Conservation (phyloP, 2,888 invertebrate genomes). For the Oeneis ivallda region DNA sequence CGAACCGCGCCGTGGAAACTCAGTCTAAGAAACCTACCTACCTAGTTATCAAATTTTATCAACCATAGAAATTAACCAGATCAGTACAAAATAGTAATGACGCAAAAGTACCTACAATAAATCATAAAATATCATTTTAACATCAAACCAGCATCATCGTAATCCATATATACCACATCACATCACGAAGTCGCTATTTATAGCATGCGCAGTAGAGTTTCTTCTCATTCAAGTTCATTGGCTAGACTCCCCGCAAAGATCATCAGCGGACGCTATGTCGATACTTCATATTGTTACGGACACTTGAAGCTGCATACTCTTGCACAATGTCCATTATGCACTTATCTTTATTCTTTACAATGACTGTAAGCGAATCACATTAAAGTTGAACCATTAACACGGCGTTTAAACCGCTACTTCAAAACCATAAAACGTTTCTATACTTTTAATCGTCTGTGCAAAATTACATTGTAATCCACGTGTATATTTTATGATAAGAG, state of each 20-base stretch:
- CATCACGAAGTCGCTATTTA: slow-evolving; percentile 53
- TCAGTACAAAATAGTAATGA: slow-evolving; percentile 16
- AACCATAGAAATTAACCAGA: not conserved
- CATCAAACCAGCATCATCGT: slow-evolving; percentile 36
- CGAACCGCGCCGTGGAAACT: too few species aligned
- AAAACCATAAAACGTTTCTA: slow-evolving; percentile 15
- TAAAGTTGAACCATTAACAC: slow-evolving; percentile 18
- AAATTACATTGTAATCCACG: slow-evolving; percentile 5
- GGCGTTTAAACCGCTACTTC: slow-evolving; percentile 5
- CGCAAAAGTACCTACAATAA: slow-evolving; percentile 21
- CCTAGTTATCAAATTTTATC: not conserved
- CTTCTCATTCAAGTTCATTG: slow-evolving; percentile 68
- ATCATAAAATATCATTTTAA: slow-evolving; percentile 29
- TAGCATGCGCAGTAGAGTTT: slow-evolving; percentile 68
- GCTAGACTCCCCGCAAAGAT: slow-evolving; percentile 68
- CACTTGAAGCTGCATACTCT: slow-evolving; percentile 19
- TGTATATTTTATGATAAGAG: not conserved
- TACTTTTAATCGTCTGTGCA: not conserved
- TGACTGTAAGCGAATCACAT: slow-evolving; percentile 10
- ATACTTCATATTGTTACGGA: slow-evolving; percentile 5
- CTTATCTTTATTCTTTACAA: slow-evolving; percentile 8
- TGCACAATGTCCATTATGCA: slow-evolving; percentile 21
- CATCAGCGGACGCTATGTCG: slow-evolving; percentile 24
- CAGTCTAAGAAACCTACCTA: too few species aligned
- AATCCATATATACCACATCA: slow-evolving; percentile 35